Base-by-base conservation (phyloP, 1,140 invertebrate genomes). In the Trypoxylus dichotomus region DNA sequence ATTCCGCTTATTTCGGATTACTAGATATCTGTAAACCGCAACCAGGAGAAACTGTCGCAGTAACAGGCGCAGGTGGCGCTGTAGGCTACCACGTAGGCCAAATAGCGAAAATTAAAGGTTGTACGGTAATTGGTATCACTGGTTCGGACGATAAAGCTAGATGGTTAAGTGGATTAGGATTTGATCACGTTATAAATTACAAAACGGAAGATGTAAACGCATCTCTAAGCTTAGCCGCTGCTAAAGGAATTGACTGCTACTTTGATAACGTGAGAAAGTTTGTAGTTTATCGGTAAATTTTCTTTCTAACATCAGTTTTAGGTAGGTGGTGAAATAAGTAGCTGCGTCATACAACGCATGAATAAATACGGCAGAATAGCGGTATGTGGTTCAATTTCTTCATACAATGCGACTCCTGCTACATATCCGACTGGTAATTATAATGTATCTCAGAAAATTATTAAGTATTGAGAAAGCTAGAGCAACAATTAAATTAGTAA, bases 21-120 rank as follows among this genome's bases (percentile, higher is more conserved):
- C 79, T 91, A 13, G 88, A 92, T 78, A 84, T 93, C 21, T 93
- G 92, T 77, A 82, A 91, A 29, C 92, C 92, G 0, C 90, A 92
- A 84, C 73, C 86, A 11, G 91, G 91, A 25, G 92, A 94, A 80
- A 91, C 89, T 1, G 87, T 94, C 0, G 90, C 93, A 0, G 88
- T 94, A 2, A 90, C 87, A n/a, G 88, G 88, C n/a, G 91, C 91
- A 15, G 91, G 89, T 24, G 91, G 93, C 15, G 92, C 92, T 43
- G 92, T 94, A 13, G 93, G 93, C 3, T 90, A 88, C 79, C 86
- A 91, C 71, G 93, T 94, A 10, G 92, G 92, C 25, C 93, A 94
- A 86, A 91, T 94, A 72, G 92, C 89, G 3, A 93, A 92, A 84
- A 89, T 92, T 68, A 87, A 90, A 84, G 90, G 90, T 27, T 90